A percentile compares a stretch with the other conserved stretches of the same genome.
These are phyloP conservation scores for Synergus gifuensis DNA, from an alignment of 2,888 invertebrate species.

Conservation along the genomic window DNA sequence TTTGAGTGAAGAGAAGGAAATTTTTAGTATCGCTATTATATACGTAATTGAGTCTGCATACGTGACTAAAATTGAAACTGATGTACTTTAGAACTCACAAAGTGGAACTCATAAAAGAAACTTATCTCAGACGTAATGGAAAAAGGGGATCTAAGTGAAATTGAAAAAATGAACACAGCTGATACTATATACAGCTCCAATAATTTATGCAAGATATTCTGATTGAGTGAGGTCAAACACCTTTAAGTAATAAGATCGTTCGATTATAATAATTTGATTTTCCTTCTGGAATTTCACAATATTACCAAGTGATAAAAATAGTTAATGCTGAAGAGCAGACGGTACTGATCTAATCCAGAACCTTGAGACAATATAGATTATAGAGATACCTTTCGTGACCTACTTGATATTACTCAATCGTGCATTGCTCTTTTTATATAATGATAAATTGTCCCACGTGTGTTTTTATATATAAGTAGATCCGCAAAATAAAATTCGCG, in stretches of 20 bases:
- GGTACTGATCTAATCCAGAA: not conserved
- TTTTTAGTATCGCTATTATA: not conserved
- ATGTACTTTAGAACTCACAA: not conserved
- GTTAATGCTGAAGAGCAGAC: not conserved
- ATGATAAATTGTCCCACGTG: not conserved
- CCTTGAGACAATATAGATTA: not conserved
- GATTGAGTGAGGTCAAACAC: too few relatives aligned
- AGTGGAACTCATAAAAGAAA: not conserved
- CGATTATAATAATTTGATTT: not conserved
- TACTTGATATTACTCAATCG: not conserved
- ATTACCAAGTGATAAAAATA: too few relatives aligned
- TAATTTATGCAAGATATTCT: too few relatives aligned
- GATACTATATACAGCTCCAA: too few relatives aligned
- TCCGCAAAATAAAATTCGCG: not conserved
- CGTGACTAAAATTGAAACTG: not conserved
- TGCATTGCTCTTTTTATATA: not conserved
- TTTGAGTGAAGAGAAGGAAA: not conserved
- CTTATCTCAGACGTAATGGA: conserved; percentile 12
- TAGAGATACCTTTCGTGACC: not conserved
- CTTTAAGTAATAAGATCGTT: not conserved
- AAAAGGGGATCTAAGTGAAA: conserved; percentile 21
- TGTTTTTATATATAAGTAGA: too few relatives aligned
- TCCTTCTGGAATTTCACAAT: not conserved
- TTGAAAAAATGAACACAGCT: not conserved
- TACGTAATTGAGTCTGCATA: not conserved